Evolutionary conservation across 2,113 vertebrate genomes (phyloP).

Genomic region (Mola mola): DNA sequence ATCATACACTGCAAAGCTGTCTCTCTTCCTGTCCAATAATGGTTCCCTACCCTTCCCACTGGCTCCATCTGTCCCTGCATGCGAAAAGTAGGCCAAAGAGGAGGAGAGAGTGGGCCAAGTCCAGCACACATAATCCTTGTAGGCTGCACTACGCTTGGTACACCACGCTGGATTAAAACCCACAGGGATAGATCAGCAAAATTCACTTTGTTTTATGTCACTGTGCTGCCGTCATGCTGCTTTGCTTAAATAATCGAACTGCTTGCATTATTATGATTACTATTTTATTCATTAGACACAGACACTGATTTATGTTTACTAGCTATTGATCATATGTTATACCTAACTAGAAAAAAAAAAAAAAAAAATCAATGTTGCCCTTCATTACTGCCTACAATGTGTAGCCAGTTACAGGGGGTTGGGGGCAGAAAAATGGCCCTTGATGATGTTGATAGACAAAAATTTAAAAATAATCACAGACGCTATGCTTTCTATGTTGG

Average conservation of each 20-base stretch:
- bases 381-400: too few relatives aligned
- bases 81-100: conserved; percentile 79
- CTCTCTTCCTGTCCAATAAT: conserved; percentile 34
- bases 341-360: too few relatives aligned
- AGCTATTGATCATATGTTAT: too few relatives aligned
- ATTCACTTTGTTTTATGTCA: conserved; percentile 54
- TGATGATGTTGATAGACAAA: too few relatives aligned
- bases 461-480: too few relatives aligned
- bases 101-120: conserved; percentile 75
- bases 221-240: neutral
- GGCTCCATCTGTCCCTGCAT: conserved; percentile 70
- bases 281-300: neutral
- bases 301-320: too few relatives aligned
- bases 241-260: too few relatives aligned
- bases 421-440: too few relatives aligned
- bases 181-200: conserved; percentile 55
- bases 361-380: too few relatives aligned
- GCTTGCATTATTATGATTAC: neutral
- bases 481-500: too few relatives aligned
- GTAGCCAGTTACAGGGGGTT: too few relatives aligned
- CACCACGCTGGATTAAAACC: conserved; percentile 74
- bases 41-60: conserved; percentile 30
- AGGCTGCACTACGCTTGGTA: conserved; percentile 67
- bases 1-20: too few relatives aligned
- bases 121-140: conserved; percentile 79